Percentiles rank a stretch among this genome's conserved stretches.
These are phyloP conservation scores for Patella pellucida DNA, from an alignment of 2,888 invertebrate species.

Conservation along the genomic window DNA sequence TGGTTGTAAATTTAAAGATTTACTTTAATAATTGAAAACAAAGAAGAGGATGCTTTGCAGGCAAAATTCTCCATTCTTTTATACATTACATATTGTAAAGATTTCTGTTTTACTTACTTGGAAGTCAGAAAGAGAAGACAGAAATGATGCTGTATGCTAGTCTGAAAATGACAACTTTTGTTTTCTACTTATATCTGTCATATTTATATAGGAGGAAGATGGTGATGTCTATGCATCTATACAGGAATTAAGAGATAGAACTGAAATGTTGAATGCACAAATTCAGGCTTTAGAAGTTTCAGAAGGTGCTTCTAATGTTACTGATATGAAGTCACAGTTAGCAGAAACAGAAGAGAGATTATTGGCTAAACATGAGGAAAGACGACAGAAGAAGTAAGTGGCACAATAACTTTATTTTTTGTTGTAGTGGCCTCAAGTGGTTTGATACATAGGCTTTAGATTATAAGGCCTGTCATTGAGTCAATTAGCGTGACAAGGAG, in stretches of 20 bases:
- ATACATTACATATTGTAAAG: too few species aligned
- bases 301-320: slow-evolving; percentile 45
- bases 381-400: slow-evolving; percentile 61
- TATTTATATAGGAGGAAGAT: slow-evolving; percentile 61
- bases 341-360: slow-evolving; percentile 56
- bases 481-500: too few species aligned
- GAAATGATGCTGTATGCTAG: too few species aligned
- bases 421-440: too few species aligned
- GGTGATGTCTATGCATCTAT: slow-evolving; percentile 67
- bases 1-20: too few species aligned
- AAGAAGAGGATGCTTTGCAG: too few species aligned
- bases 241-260: slow-evolving; percentile 64
- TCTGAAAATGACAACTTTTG: neutral
- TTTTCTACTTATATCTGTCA: neutral
- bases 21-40: too few species aligned
- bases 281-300: slow-evolving; percentile 54
- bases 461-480: too few species aligned
- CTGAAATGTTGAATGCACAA: slow-evolving; percentile 56
- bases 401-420: too few species aligned
- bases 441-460: too few species aligned
- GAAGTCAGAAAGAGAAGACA: neutral
- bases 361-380: slow-evolving; percentile 61
- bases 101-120: too few species aligned
- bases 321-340: slow-evolving; percentile 41
- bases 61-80: too few species aligned